These are phyloP conservation scores for Tenebrio molitor DNA, from an alignment of 1,140 invertebrate genomes.

Conservation along the genomic window DNA sequence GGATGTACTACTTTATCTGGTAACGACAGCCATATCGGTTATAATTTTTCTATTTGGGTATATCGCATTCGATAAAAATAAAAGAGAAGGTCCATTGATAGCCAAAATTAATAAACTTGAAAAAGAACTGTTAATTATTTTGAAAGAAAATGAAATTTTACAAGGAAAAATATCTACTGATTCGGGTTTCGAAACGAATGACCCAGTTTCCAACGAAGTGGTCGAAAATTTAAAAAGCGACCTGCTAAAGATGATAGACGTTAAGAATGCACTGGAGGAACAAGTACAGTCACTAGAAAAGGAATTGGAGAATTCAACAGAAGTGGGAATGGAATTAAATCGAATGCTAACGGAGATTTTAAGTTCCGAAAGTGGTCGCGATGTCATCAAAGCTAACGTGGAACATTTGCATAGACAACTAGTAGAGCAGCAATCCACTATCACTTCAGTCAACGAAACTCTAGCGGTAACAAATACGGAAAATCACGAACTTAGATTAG, in stretches of 20 bases:
- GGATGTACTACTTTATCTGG: constrained; percentile 60
- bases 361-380: constrained; percentile 71
- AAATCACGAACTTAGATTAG: constrained; percentile 68
- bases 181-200: constrained; percentile 66
- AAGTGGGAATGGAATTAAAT: constrained; percentile 76
- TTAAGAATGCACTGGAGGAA: constrained; percentile 68
- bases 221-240: constrained; percentile 74
- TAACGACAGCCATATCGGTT: constrained; percentile 77
- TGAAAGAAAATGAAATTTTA: constrained; percentile 76
- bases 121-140: constrained; percentile 68
- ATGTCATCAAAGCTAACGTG: constrained; percentile 72
- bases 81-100: constrained; percentile 73
- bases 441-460: constrained; percentile 68
- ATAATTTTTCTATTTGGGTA: constrained; percentile 82
- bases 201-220: constrained; percentile 80
- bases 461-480: constrained; percentile 70
- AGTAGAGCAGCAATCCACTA: constrained; percentile 73
- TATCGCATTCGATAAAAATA: constrained; percentile 81
- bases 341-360: constrained; percentile 76
- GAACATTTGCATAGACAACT: constrained; percentile 75
- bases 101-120: constrained; percentile 75
- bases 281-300: constrained; percentile 73
- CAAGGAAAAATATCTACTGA: constrained; percentile 74
- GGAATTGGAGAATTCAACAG: constrained; percentile 76
- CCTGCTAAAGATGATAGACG: constrained; percentile 66